These are phyloP conservation scores for Uria aalge DNA, from an alignment of 2,113 vertebrate species.

Conservation along the genomic window DNA sequence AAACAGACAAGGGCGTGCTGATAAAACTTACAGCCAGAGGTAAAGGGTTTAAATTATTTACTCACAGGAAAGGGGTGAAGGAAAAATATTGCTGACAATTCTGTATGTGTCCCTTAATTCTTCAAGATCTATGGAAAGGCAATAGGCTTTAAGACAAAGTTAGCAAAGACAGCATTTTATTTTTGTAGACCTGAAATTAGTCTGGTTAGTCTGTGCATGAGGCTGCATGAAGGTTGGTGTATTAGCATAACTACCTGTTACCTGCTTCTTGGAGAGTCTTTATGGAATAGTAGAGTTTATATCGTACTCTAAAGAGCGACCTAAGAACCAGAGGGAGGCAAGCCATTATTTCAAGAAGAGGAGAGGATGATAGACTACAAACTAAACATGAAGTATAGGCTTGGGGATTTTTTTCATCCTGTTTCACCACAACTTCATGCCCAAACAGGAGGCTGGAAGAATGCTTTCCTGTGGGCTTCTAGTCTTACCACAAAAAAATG, in stretches of 20 bases:
- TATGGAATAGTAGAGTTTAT: background rate
- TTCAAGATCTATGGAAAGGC: background rate
- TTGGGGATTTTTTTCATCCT: background rate
- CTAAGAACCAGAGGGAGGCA: background rate
- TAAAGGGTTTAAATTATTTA: background rate
- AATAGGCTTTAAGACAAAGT: background rate
- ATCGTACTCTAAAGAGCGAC: background rate
- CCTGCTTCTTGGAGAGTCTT: background rate
- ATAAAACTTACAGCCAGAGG: background rate
- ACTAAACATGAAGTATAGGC: fast-evolving
- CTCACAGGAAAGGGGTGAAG: background rate
- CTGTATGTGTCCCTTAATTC: background rate
- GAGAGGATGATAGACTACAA: background rate
- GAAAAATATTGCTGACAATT: background rate
- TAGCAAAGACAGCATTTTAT: background rate
- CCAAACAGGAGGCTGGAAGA: background rate
- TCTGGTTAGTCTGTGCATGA: background rate
- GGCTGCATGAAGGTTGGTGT: background rate
- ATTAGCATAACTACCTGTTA: background rate
- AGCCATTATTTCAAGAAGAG: background rate
- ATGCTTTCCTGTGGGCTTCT: background rate
- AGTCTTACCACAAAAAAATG: background rate
- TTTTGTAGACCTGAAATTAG: background rate
- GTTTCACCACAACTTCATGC: background rate
- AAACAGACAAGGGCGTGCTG: background rate